These are phyloP conservation scores for Elysia chlorotica DNA, from an alignment of 1,140 invertebrate genomes.

Conservation along the genomic window DNA sequence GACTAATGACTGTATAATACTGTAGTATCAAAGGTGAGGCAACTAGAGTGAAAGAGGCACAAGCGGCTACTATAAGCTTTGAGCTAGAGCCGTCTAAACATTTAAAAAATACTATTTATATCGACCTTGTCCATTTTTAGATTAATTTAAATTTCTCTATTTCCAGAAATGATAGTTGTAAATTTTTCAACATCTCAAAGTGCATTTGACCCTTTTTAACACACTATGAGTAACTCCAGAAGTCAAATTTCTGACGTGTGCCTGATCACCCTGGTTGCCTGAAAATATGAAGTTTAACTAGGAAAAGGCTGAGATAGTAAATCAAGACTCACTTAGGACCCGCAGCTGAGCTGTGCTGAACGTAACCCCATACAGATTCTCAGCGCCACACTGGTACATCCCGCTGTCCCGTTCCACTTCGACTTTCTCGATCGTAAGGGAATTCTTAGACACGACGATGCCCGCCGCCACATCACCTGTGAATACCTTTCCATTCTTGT, in stretches of 20 bases:
- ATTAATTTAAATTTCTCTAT: too few relatives aligned
- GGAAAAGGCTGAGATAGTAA: conserved; percentile 5
- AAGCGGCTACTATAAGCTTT: too few relatives aligned
- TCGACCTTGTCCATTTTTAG: too few relatives aligned
- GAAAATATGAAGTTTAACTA: neutral
- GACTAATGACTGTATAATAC: too few relatives aligned
- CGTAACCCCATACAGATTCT: conserved; percentile 83
- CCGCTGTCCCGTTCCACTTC: conserved; percentile 72
- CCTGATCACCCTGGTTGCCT: neutral
- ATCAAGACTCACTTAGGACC: conserved; percentile 66
- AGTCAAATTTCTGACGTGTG: neutral
- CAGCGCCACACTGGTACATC: conserved; percentile 94
- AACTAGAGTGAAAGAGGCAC: too few relatives aligned
- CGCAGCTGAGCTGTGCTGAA: conserved; percentile 90
- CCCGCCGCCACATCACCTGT: conserved; percentile 55
- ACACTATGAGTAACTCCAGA: neutral
- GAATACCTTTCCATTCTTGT: conserved; percentile 73
- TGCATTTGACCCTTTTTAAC: neutral
- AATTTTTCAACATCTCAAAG: too few relatives aligned
- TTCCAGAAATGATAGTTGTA: too few relatives aligned
- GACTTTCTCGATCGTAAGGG: conserved; percentile 33
- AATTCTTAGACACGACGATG: conserved; percentile 25
- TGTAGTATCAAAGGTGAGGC: too few relatives aligned
- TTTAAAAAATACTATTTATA: too few relatives aligned
- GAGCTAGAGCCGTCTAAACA: too few relatives aligned